A percentile compares a stretch with the other conserved stretches of the same genome.
Conservation (phyloP, 2,113 vertebrate genomes). For the Pomatostomus ruficeps region DNA sequence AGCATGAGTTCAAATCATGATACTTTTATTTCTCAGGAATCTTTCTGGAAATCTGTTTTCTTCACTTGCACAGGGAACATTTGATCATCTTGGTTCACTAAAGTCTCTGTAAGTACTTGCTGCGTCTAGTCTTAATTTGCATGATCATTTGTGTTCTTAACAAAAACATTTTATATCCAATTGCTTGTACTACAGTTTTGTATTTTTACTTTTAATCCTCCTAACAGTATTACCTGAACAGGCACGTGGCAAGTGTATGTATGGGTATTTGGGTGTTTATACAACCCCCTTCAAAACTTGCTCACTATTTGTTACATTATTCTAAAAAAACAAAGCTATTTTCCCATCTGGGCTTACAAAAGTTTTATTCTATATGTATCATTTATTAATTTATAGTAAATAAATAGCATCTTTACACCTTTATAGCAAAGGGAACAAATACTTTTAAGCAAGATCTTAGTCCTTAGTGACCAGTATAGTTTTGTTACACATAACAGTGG, state of each 20-base stretch:
- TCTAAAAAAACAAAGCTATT: background rate
- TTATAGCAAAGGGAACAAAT: background rate
- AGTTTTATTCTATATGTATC: background rate
- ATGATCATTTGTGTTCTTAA: background rate
- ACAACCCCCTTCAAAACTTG: background rate
- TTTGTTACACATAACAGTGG: background rate
- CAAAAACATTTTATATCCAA: background rate
- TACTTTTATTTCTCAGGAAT: conserved; percentile 74
- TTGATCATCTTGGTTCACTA: conserved; percentile 87
- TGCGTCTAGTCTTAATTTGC: background rate
- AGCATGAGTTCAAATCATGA: background rate
- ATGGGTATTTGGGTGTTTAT: background rate
- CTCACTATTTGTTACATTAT: background rate
- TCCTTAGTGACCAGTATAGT: background rate
- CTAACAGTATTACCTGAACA: background rate
- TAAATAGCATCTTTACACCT: background rate
- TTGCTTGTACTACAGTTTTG: background rate
- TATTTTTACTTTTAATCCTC: background rate
- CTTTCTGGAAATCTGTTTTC: conserved; percentile 96
- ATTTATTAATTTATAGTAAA: background rate
- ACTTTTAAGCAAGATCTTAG: background rate
- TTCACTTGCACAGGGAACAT: conserved; percentile 87
- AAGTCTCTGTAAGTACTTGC: conserved; percentile 86
- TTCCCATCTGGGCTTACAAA: background rate
- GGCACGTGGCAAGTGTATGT: background rate